These are phyloP conservation scores for Enteromius anoplus DNA, from an alignment of 2,797 vertebrate species.

Conservation along the genomic window DNA sequence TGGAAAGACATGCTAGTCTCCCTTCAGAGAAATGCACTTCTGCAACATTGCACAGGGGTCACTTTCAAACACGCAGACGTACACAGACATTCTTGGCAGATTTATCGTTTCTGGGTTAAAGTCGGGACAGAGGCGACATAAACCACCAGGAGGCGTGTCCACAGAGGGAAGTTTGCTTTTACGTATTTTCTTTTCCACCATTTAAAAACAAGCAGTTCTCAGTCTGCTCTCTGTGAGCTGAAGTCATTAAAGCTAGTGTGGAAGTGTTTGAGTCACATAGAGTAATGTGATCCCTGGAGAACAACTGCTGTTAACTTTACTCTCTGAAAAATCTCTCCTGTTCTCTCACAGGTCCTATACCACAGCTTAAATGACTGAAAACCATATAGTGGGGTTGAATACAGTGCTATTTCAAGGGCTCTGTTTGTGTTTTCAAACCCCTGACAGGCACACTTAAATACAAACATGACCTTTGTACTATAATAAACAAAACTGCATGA, in stretches of 20 bases:
- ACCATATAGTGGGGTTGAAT: constrained; percentile 38
- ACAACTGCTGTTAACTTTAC: constrained; percentile 78
- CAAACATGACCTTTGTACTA: constrained; percentile 44
- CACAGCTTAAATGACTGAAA: constrained; percentile 40
- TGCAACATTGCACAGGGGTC: constrained; percentile 65
- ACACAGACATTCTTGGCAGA: constrained; percentile 73
- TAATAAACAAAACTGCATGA: constrained; percentile 45
- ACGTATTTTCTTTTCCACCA: constrained; percentile 74
- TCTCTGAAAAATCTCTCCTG: constrained; percentile 74
- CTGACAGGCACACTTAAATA: constrained; percentile 44
- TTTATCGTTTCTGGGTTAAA: constrained; percentile 79
- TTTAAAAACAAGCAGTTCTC: constrained; percentile 74
- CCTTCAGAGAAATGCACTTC: constrained; percentile 36
- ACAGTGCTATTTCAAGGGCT: constrained; percentile 37
- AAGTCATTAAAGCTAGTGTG: constrained; percentile 74
- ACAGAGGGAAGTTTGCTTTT: constrained; percentile 73
- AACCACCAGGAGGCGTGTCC: constrained; percentile 59
- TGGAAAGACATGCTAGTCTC: constrained; percentile 2
- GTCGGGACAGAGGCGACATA: constrained; percentile 55
- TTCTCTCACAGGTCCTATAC: constrained; percentile 68
- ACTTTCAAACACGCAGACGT: constrained; percentile 35
- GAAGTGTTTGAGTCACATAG: constrained; percentile 73
- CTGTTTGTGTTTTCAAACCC: constrained; percentile 33
- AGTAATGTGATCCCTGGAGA: constrained; percentile 76
- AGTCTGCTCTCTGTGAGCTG: constrained; percentile 68